Base-by-base conservation (phyloP, 2,888 invertebrate genomes). In the Cetonia aurata region DNA sequence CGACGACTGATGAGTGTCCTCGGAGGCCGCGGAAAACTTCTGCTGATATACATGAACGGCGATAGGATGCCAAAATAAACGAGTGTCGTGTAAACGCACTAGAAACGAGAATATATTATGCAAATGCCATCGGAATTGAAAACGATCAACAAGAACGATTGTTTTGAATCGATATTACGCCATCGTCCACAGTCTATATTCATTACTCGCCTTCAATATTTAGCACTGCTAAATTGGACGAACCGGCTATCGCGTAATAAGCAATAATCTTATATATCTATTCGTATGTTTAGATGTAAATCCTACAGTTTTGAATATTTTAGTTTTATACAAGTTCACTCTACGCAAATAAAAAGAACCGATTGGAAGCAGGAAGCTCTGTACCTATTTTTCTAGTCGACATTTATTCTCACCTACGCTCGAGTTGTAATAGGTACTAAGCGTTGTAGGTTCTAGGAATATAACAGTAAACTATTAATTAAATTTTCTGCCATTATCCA, bases 91-190 rank as follows among this genome's bases (percentile, higher is more conserved):
- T 25, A 25, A 25, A 25, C 25, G 25, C 41, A 10, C 17, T 15
- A 37, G 25, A 25, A 25, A 25, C 25, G 1, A 12, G 56, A 56
- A 56, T 56, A 41, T 17, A 56, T 56, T 56, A 56, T 37, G 41
- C 15, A 15, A 56, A 56, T 56, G 9, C 2, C 6, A 1, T 3
- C 17, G 15, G 56, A 6, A 13, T 12, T 15, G 56, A 56, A 56
- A 56, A 56, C 10, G 41, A 56, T 56, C 17, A 56, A 56, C 13
- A 41, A 41, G 37, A 37, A 41, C 37, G 15, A 41, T 41, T 56
- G 56, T 56, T 55, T 41, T 13, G 41, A 15, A 25, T 15, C 37
- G 37, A 15, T 56, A 15, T 56, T 56, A 37, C 41, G 56, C 56
- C 25, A 25, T 25, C 25, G 15, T 37, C 10, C 15, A 41, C 41